Evolutionary conservation across 2,797 vertebrate genomes (phyloP).

Genomic region (Pseudopleuronectes americanus): DNA sequence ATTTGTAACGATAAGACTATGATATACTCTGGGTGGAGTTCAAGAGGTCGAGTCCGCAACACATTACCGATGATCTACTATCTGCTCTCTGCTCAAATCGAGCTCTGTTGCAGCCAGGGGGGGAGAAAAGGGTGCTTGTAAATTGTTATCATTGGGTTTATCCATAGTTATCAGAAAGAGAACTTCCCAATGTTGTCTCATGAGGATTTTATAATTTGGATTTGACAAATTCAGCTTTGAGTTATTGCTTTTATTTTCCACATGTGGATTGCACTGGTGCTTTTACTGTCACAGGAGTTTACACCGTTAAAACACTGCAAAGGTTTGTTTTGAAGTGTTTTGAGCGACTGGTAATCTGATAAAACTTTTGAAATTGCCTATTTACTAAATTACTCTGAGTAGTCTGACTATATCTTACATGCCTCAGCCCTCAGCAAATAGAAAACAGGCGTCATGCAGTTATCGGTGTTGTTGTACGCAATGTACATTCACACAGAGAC

Average conservation of each 20-base stretch:
- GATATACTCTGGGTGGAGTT: slow-evolving; percentile 74
- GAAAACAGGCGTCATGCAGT: too few species aligned
- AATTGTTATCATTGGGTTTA: slow-evolving; percentile 29
- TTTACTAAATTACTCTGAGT: too few species aligned
- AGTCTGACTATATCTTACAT: too few species aligned
- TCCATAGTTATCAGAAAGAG: slow-evolving; percentile 43
- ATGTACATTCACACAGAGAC: too few species aligned
- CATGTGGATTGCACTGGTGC: too few species aligned
- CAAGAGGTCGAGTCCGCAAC: slow-evolving; percentile 67
- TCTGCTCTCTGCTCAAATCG: slow-evolving; percentile 45
- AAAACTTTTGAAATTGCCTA: too few species aligned
- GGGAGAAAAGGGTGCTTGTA: slow-evolving; percentile 13
- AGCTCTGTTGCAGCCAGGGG: slow-evolving; percentile 32
- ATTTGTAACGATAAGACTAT: slow-evolving; percentile 66
- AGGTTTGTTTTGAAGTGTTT: too few species aligned
- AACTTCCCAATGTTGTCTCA: slow-evolving; percentile 17
- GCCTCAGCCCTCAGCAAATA: too few species aligned
- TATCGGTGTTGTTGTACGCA: too few species aligned
- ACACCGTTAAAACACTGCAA: too few species aligned
- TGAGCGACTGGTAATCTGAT: too few species aligned
- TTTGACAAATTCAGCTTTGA: background rate
- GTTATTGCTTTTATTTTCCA: background rate
- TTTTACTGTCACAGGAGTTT: too few species aligned
- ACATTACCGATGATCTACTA: slow-evolving; percentile 72
- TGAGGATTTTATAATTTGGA: slow-evolving; percentile 6